These are phyloP conservation scores for Chloebia gouldiae DNA, from an alignment of 2,113 vertebrate species.

Conservation along the genomic window DNA sequence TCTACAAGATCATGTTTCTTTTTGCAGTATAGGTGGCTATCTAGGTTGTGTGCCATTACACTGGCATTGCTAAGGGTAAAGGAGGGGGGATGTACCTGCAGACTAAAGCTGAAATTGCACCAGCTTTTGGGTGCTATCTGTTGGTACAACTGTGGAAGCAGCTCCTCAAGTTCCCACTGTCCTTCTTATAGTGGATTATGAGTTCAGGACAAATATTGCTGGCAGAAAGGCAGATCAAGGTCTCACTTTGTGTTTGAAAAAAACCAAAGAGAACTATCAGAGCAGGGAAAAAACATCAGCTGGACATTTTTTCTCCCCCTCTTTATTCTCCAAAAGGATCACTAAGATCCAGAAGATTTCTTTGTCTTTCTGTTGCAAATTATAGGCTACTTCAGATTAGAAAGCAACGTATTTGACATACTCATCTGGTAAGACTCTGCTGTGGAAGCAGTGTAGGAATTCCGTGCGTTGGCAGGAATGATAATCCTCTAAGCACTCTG, in stretches of 20 bases:
- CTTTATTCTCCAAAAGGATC: background rate
- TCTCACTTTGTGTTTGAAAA: background rate
- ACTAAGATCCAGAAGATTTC: background rate
- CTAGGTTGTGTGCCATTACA: background rate
- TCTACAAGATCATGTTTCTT: background rate
- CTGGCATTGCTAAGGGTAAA: background rate
- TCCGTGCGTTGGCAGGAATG: background rate
- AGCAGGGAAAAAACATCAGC: background rate
- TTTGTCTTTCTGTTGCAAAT: background rate
- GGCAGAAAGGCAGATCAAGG: background rate
- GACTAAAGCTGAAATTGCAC: background rate
- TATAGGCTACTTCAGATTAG: background rate
- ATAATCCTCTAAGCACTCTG: background rate
- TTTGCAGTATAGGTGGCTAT: background rate
- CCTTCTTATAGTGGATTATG: background rate
- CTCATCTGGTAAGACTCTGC: background rate
- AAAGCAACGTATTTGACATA: background rate
- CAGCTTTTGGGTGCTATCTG: background rate
- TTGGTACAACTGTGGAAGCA: background rate
- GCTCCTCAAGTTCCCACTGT: background rate
- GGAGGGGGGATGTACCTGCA: background rate
- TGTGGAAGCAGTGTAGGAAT: background rate
- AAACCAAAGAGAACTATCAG: background rate
- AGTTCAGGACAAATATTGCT: background rate
- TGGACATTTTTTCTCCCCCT: rapidly evolving